phyloP scores from a whole-genome alignment of 2,888 invertebrate genomes.

The Drosophila emarginata region DNA sequence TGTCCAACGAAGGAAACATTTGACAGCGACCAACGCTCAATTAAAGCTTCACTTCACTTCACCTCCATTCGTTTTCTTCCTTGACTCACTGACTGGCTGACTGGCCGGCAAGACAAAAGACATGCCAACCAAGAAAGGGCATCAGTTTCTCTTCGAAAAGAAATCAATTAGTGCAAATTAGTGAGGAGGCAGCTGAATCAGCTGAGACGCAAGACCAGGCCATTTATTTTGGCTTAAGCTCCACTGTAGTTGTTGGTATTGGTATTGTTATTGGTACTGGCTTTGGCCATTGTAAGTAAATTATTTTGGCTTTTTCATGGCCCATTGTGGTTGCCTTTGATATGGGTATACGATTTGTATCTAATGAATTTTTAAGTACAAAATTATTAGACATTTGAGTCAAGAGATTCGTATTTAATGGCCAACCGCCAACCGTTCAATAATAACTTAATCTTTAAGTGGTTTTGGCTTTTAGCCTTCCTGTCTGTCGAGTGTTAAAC shows the following conservation, averaged over 20 bases:
- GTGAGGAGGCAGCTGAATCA: constrained; percentile 34
- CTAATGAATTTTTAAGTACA: constrained; percentile 73
- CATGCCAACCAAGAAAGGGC: constrained; percentile 8
- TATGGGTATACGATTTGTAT: constrained; percentile 60
- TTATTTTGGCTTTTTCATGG: constrained; percentile 48
- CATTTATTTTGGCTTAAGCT: constrained; percentile 26
- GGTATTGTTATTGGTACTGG: neutral
- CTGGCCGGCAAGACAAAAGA: constrained; percentile 10
- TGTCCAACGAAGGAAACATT: constrained; percentile 64
- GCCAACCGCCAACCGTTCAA: constrained; percentile 22
- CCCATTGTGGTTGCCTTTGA: constrained; percentile 59
- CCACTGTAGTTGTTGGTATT: neutral
- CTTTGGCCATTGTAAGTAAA: constrained; percentile 49
- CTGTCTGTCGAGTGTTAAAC: constrained; percentile 18
- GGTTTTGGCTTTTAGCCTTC: constrained; percentile 62
- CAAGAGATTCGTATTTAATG: constrained; percentile 47
- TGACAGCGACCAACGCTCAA: constrained; percentile 64
- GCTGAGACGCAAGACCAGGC: constrained; percentile 19
- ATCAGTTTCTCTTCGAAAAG: constrained; percentile 41
- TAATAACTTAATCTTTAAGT: constrained; percentile 73
- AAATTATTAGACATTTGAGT: constrained; percentile 71
- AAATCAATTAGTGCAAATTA: constrained; percentile 77
- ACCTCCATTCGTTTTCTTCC: constrained; percentile 8
- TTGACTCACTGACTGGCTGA: neutral
- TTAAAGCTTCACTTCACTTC: constrained; percentile 59